Base-by-base conservation (phyloP, 2,113 vertebrate genomes). In the Gobius niger region DNA sequence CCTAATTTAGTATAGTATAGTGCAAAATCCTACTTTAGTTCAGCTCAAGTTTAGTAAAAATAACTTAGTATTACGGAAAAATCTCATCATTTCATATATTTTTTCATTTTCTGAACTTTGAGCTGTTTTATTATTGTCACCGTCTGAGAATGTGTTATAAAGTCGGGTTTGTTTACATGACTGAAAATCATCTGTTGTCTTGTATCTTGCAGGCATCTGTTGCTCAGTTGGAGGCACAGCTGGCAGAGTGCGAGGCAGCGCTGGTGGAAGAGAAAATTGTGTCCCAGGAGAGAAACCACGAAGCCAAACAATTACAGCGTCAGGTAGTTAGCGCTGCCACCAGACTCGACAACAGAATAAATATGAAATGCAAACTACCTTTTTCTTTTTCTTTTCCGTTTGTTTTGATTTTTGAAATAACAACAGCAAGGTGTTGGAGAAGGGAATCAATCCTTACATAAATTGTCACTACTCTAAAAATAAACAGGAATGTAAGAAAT, bases 221-320 rank as follows among this genome's bases (percentile, higher is more conserved):
- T 77, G 76, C 80, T 77, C 73, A 74, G 51, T 11, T 94, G 87
- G 90, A 94, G 77, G 87, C 86, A 19, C 88, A 85, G 60, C 68
- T 91, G 66, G 50, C 77, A 59, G 87, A 86, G 57, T 86, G 85
- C 72, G 88, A 93, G 84, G 85, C 89, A 12, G 90, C 94, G 11
- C 85, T 95, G 8, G 44, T 85, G 54, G 85, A 88, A 34, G 89
- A 95, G 41, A 92, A 85, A 76, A 77, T 90, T 63, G 63, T 92
- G 65, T 91, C 88, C 57, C 88, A 93, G 56, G 85, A 91, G 60
- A 92, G 90, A 68, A 89, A 92, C 80, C 69, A 73, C 5, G 81
- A 94, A 54, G 72, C 81, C 47, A 90, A 94, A 70, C 83, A 88
- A 4, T 86, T 54, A 71, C 92, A 90, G 80, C 78, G 51, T 70